A percentile compares a stretch with the other conserved stretches of the same genome.
Conservation (phyloP, 2,113 vertebrate genomes). For the Taurulus bubalis region DNA sequence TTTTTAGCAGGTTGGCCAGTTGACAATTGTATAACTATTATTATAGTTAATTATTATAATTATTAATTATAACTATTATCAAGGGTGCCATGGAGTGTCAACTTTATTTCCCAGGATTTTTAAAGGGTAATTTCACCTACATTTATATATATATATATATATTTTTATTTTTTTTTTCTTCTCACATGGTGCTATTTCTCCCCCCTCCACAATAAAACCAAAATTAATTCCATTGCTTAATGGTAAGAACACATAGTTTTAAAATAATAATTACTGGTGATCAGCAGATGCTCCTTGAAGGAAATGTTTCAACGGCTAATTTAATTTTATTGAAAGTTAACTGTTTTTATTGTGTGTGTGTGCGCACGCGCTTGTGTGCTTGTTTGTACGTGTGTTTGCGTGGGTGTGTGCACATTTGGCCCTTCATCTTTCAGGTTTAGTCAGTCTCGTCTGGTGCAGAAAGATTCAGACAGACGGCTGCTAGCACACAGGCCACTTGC, state of each 20-base stretch:
- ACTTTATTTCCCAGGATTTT: background rate
- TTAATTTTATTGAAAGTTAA: constrained; percentile 12
- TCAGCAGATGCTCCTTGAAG: constrained; percentile 2
- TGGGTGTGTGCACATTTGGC: constrained; percentile 18
- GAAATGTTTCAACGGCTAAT: constrained; percentile 10
- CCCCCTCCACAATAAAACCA: background rate
- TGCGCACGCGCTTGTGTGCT: background rate
- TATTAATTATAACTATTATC: too few relatives aligned
- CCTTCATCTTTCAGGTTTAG: constrained; percentile 64
- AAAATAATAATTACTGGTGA: background rate
- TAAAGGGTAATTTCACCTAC: background rate
- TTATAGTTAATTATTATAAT: too few relatives aligned
- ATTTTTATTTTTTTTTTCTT: too few relatives aligned
- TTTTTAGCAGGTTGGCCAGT: background rate
- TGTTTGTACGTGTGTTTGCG: background rate
- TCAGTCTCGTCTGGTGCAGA: constrained; percentile 34
- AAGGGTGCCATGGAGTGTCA: background rate
- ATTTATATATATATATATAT: too few relatives aligned
- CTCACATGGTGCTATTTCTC: background rate
- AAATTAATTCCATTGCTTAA: background rate
- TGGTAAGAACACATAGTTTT: background rate
- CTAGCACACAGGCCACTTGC: constrained; percentile 35
- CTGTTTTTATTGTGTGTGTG: constrained; percentile 18
- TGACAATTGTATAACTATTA: too few relatives aligned
- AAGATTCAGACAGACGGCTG: constrained; percentile 32